These are phyloP conservation scores for Acrossocheilus fasciatus DNA, from an alignment of 2,797 vertebrate genomes.

Conservation along the genomic window DNA sequence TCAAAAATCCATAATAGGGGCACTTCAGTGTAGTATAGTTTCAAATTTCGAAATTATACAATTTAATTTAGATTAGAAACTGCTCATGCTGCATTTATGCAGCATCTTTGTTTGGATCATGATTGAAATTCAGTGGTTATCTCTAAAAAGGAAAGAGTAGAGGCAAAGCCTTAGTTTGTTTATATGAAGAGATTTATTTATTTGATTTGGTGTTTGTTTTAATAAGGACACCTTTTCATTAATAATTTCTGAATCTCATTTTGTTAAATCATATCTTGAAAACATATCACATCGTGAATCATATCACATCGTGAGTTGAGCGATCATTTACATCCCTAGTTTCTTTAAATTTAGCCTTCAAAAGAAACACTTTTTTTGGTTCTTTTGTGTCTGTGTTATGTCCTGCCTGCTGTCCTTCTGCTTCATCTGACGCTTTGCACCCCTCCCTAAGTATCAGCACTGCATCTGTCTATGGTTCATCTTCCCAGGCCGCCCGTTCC, in stretches of 20 bases:
- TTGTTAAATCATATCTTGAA: not conserved
- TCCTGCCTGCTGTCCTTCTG: conserved; percentile 35
- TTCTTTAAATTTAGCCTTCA: not conserved
- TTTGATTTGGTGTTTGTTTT: too few species aligned
- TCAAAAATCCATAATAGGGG: too few species aligned
- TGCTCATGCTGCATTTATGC: too few species aligned
- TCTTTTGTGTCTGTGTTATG: not conserved
- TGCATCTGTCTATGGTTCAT: conserved; percentile 72
- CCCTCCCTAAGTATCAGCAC: conserved; percentile 43
- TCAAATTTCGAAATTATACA: too few species aligned
- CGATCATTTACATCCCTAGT: not conserved
- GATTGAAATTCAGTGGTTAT: not conserved
- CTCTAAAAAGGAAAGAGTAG: too few species aligned
- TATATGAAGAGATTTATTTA: not conserved
- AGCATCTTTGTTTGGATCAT: too few species aligned
- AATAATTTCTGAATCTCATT: not conserved
- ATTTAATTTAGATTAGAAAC: too few species aligned
- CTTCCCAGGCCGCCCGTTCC: conserved; percentile 69
- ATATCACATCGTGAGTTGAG: not conserved
- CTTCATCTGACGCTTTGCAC: conserved; percentile 9
- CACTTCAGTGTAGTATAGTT: too few species aligned
- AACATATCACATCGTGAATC: not conserved
- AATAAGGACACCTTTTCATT: not conserved
- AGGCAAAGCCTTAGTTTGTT: not conserved
- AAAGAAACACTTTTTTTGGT: not conserved